These are phyloP conservation scores for Drosophila orosa DNA, from an alignment of 1,140 invertebrate species.

Conservation along the genomic window DNA sequence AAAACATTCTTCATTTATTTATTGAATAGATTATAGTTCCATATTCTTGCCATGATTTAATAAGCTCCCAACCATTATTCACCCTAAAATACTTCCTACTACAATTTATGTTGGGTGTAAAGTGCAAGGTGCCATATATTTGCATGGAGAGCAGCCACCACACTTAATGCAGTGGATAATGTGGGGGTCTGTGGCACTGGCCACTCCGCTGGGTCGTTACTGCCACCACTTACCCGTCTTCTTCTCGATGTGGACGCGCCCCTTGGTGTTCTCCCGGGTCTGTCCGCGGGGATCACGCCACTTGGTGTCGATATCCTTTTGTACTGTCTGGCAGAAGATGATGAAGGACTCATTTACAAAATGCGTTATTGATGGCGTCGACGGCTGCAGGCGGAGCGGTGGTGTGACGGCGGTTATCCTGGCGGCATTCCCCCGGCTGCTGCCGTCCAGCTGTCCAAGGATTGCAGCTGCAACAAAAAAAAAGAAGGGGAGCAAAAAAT, in stretches of 20 bases:
- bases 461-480: constrained; percentile 61
- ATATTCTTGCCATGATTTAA: background rate
- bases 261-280: constrained; percentile 77
- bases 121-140: background rate
- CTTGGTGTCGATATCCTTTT: constrained; percentile 79
- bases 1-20: background rate
- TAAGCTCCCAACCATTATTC: background rate
- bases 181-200: background rate
- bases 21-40: background rate
- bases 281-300: constrained; percentile 78
- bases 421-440: constrained; percentile 23
- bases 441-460: constrained; percentile 57
- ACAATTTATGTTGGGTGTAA: constrained; percentile 4
- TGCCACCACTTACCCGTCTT: constrained; percentile 67
- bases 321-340: constrained; percentile 82
- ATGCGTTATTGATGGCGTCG: constrained; percentile 80
- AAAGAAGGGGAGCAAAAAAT: background rate
- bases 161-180: constrained; percentile 20
- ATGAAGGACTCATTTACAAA: constrained; percentile 84
- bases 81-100: background rate
- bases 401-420: constrained; percentile 17
- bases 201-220: constrained; percentile 4
- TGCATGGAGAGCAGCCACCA: constrained; percentile 13
- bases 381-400: constrained; percentile 65
- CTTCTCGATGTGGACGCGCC: constrained; percentile 81